phyloP scores from a whole-genome alignment of 2,797 vertebrate species.

The Poeciliopsis turneri region DNA sequence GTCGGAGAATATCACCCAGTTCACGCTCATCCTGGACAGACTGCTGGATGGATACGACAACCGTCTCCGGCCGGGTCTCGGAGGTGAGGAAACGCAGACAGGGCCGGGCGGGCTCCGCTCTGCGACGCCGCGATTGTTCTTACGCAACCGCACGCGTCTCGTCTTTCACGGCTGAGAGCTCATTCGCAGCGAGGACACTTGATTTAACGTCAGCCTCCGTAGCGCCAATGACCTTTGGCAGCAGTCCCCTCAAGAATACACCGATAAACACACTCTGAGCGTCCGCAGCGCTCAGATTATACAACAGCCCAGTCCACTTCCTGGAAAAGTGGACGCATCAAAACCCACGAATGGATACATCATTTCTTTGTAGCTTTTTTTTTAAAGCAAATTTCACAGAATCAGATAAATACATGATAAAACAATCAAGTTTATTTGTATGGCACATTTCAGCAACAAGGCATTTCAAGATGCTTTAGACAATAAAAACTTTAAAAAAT shows the following conservation, averaged over 20 bases:
- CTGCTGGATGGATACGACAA: constrained; percentile 98
- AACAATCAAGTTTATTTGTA: too few relatives aligned
- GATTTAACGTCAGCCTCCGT: constrained; percentile 51
- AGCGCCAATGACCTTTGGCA: constrained; percentile 47
- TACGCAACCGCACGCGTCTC: constrained; percentile 11
- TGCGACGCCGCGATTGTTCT: constrained; percentile 2
- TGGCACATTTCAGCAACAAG: too few relatives aligned
- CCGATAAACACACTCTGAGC: constrained; percentile 42
- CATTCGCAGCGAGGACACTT: constrained; percentile 51
- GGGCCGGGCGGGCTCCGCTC: not conserved
- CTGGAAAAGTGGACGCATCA: constrained; percentile 45
- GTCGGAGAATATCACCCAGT: constrained; percentile 94
- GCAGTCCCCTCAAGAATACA: constrained; percentile 47
- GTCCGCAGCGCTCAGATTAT: constrained; percentile 50
- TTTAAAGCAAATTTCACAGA: not conserved
- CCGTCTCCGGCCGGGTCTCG: constrained; percentile 95
- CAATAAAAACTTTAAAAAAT: too few relatives aligned
- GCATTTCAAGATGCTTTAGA: too few relatives aligned
- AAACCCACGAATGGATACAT: constrained; percentile 5
- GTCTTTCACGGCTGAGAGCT: constrained; percentile 40
- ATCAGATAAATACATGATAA: constrained; percentile 2
- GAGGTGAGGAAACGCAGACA: constrained; percentile 83
- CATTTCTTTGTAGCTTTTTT: not conserved
- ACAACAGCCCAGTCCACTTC: constrained; percentile 43
- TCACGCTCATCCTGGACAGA: constrained; percentile 97